These are phyloP conservation scores for Habrosyne pyritoides DNA, from an alignment of 2,888 invertebrate species.

Conservation along the genomic window DNA sequence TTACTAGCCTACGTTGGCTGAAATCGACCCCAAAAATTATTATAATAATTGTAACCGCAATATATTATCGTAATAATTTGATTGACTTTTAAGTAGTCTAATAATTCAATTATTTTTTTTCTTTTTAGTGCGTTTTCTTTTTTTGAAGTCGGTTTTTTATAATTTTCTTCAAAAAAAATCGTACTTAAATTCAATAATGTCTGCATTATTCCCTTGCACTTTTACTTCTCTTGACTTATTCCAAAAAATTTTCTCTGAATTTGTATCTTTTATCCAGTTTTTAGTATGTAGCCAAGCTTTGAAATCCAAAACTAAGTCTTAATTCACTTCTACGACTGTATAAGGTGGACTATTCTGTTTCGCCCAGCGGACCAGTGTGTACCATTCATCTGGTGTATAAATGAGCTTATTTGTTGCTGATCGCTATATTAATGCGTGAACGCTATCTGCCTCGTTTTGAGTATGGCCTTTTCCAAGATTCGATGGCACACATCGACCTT, in stretches of 20 bases:
- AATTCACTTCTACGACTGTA: conserved; percentile 18
- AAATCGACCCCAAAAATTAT: too few species aligned
- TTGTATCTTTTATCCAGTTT: conserved; percentile 20
- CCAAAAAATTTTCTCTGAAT: conserved; percentile 18
- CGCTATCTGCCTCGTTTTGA: too few species aligned
- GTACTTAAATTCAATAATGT: conserved; percentile 18
- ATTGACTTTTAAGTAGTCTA: too few species aligned
- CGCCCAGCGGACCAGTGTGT: conserved; percentile 12
- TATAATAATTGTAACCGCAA: too few species aligned
- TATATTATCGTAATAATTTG: too few species aligned
- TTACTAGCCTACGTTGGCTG: too few species aligned
- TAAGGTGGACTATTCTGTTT: conserved; percentile 18
- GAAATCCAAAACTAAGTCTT: conserved; percentile 19
- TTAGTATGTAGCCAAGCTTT: conserved; percentile 18
- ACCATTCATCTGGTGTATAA: conserved; percentile 17
- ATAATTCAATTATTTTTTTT: too few species aligned
- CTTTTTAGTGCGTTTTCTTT: too few species aligned
- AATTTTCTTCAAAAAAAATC: conserved; percentile 17
- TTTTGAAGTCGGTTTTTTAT: too few species aligned
- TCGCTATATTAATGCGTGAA: too few species aligned
- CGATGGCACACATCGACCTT: too few species aligned
- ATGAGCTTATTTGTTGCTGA: conserved; percentile 17
- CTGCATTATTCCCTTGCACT: conserved; percentile 16
- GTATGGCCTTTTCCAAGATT: too few species aligned
- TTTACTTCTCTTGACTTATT: conserved; percentile 22